Conservation (phyloP, 1,140 invertebrate genomes). For the Trypoxylus dichotomus region DNA sequence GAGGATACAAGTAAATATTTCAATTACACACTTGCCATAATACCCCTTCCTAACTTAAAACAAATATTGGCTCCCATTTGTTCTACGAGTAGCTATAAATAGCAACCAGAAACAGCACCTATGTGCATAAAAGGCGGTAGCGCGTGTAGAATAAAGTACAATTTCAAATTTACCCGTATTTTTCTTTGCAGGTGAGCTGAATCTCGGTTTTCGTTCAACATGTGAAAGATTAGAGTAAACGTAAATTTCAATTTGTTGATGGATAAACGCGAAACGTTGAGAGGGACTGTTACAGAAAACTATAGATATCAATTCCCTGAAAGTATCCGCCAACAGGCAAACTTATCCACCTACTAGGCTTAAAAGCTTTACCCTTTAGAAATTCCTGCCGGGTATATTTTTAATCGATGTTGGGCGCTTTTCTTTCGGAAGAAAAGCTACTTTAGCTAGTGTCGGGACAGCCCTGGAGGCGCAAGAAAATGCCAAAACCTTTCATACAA, state of each 20-base stretch:
- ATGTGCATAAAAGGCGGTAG: background rate
- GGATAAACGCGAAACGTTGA: background rate
- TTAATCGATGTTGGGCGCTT: background rate
- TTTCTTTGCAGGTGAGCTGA: background rate
- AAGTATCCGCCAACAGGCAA: background rate
- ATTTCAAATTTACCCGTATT: background rate
- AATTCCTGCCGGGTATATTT: background rate
- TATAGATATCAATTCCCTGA: background rate
- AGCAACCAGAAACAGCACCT: too few species aligned
- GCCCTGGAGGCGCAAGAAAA: background rate
- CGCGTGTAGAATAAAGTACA: background rate
- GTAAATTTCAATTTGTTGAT: background rate
- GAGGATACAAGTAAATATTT: too few species aligned
- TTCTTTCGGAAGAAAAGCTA: background rate
- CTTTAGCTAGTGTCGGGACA: background rate
- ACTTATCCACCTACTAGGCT: background rate
- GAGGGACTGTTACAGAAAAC: background rate
- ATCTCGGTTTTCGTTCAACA: background rate
- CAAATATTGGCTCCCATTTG: too few species aligned
- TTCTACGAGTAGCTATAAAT: too few species aligned
- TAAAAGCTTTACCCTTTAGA: background rate
- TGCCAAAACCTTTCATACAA: too few species aligned
- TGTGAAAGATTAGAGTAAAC: background rate
- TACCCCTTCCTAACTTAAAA: too few species aligned
- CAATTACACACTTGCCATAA: too few species aligned